Base-by-base conservation (phyloP, 2,888 invertebrate species). In the Lagria hirta region DNA sequence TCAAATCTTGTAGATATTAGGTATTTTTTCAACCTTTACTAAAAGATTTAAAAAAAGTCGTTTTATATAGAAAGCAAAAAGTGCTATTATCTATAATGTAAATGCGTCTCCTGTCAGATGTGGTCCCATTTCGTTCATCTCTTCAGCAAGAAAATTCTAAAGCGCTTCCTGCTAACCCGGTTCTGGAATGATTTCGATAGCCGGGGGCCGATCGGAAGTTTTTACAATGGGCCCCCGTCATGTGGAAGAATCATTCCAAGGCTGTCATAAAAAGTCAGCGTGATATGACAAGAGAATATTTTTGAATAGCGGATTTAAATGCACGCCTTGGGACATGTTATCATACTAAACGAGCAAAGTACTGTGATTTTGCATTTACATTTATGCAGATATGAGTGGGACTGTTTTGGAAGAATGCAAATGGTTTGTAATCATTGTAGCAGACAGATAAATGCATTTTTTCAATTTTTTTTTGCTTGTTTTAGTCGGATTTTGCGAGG, bases 361-460 rank as follows among this genome's bases (percentile, higher is more conserved):
- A 45, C 43, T 35, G 53, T 51, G 54, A 57, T 55, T 54, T 43
- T 50, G 46, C 49, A 55, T 57, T 54, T 57, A 47, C 54, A 55
- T 55, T n/a, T n/a, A 53, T 52, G 52, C 53, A 55, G 54, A 57
- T 58, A 50, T 43, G 44, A 23, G 15, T 22, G 48, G 45, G 50
- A 38, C 47, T 51, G 46, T 53, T 55, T 49, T 45, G 50, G 48
- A 52, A 49, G 48, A 51, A 51, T 51, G 49, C 45, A 52, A 51
- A 51, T 47, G 44, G 37, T 43, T 47, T 47, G 51, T 54, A 54
- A 54, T 54, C 52, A 49, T 49, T 40, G 32, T 33, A 23, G 49
- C 40, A 49, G 35, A 41, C 49, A 44, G 49, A 47, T 51, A 51
- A 52, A 44, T 35, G 47, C 44, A 41, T 54, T 52, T n/a, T 49